A percentile compares a stretch with the other conserved stretches of the same genome.
Conservation (phyloP, 2,113 vertebrate species). For the Paracanthobrama guichenoti region DNA sequence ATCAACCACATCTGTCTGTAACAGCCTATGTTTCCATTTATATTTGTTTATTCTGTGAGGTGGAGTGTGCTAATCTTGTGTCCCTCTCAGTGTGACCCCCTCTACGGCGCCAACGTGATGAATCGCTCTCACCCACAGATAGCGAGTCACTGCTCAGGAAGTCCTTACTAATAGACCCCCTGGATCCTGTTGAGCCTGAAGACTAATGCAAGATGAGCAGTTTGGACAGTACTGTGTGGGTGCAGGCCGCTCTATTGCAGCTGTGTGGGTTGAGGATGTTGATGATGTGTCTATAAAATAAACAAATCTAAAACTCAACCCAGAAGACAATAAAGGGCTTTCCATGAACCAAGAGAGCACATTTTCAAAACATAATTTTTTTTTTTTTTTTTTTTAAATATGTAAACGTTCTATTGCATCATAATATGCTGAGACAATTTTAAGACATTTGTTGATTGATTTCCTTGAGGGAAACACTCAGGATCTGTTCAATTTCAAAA, state of each 20-base stretch:
- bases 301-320: conserved; percentile 28
- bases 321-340: conserved; percentile 34
- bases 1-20: background rate
- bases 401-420: background rate
- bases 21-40: background rate
- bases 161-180: conserved; percentile 56
- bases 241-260: conserved; percentile 10
- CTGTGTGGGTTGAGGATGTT: conserved; percentile 35
- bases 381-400: too few species aligned
- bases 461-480: too few species aligned
- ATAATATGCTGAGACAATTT: background rate
- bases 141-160: conserved; percentile 57
- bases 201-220: conserved; percentile 48
- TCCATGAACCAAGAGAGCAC: background rate
- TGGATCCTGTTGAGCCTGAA: conserved; percentile 50
- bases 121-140: conserved; percentile 56
- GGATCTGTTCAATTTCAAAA: too few species aligned
- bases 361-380: too few species aligned
- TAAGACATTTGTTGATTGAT: too few species aligned
- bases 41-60: conserved; percentile 1
- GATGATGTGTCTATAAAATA: conserved; percentile 42
- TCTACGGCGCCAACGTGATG: conserved; percentile 52
- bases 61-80: conserved; percentile 56
- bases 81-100: conserved; percentile 46
- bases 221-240: conserved; percentile 48